Conservation (phyloP, 2,113 vertebrate species). For the Catharus fuscescens region DNA sequence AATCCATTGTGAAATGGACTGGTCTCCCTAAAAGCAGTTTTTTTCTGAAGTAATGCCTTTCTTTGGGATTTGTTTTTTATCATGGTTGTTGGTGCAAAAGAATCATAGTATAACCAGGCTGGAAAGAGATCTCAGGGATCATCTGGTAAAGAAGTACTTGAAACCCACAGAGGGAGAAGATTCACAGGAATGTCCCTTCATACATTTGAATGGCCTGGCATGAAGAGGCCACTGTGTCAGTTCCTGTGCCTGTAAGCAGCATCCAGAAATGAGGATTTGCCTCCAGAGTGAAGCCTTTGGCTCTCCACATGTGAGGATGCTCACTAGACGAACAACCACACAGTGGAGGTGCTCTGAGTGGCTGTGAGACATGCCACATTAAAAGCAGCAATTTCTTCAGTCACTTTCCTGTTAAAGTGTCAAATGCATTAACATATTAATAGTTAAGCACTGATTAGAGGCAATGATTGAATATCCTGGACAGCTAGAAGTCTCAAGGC, state of each 20-base stretch:
- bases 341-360: not conserved
- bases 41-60: not conserved
- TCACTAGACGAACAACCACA: not conserved
- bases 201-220: not conserved
- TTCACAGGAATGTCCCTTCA: not conserved
- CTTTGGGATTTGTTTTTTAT: not conserved
- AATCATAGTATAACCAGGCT: not conserved
- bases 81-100: not conserved
- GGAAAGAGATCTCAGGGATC: not conserved
- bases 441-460: not conserved
- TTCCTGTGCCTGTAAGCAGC: not conserved
- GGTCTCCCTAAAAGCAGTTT: not conserved
- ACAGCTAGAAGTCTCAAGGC: not conserved
- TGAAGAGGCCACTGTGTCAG: not conserved
- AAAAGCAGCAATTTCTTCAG: not conserved
- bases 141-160: not conserved
- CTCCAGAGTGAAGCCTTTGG: not conserved
- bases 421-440: conserved; percentile 24
- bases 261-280: not conserved
- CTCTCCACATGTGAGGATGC: not conserved
- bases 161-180: not conserved
- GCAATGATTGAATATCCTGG: not conserved
- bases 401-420: not conserved
- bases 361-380: not conserved
- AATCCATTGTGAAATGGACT: not conserved